These are phyloP conservation scores for Drosophila colorata DNA, from an alignment of 2,888 invertebrate genomes.

Conservation along the genomic window DNA sequence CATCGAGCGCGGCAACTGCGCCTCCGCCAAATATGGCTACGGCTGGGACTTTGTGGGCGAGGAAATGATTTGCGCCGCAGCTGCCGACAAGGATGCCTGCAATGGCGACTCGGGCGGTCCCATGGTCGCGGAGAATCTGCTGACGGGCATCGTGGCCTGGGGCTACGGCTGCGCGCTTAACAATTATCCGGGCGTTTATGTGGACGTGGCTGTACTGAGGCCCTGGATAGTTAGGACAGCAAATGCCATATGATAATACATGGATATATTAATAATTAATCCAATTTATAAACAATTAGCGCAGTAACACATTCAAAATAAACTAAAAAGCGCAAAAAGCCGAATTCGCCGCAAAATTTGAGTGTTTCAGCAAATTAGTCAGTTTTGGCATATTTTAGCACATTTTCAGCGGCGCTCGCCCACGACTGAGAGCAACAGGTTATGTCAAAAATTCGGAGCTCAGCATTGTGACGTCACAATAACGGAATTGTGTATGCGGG, in stretches of 20 bases:
- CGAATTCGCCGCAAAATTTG: neutral
- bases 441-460: too few species aligned
- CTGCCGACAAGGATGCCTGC: slow-evolving; percentile 83
- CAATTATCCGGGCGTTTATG: slow-evolving; percentile 85
- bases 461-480: too few species aligned
- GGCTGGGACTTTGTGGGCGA: slow-evolving; percentile 63
- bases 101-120: slow-evolving; percentile 81
- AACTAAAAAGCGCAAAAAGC: too few species aligned
- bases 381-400: neutral
- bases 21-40: slow-evolving; percentile 66
- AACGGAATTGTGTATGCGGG: too few species aligned
- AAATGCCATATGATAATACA: slow-evolving; percentile 32
- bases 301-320: too few species aligned
- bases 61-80: slow-evolving; percentile 63
- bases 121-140: slow-evolving; percentile 44
- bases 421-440: too few species aligned
- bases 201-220: slow-evolving; percentile 75
- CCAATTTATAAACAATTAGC: neutral
- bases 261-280: neutral
- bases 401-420: neutral
- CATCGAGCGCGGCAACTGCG: slow-evolving; percentile 51
- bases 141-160: slow-evolving; percentile 84
- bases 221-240: slow-evolving; percentile 65
- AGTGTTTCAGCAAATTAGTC: neutral
- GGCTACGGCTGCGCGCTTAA: slow-evolving; percentile 83